Evolutionary conservation across 2,888 invertebrate species (phyloP), one percentile per base, ranked within the genome.

Genomic region (Papilio demoleus): DNA sequence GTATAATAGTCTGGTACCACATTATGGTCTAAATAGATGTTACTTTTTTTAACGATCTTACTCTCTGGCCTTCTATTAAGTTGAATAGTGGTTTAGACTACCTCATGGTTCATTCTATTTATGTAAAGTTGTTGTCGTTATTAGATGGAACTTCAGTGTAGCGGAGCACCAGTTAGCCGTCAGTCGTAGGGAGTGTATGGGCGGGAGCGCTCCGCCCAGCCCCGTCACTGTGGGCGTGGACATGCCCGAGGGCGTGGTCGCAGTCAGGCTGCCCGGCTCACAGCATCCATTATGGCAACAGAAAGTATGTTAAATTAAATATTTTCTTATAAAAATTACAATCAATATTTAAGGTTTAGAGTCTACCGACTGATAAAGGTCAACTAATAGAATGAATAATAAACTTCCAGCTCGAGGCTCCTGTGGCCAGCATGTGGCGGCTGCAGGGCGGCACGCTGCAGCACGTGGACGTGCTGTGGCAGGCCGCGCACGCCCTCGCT

Each of bases 81-180:
- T n/a, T n/a, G n/a, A n/a, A n/a, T n/a, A n/a, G n/a, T n/a, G n/a
- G n/a, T n/a, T n/a, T n/a, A n/a, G n/a, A n/a, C n/a, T n/a, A n/a
- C n/a, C n/a, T n/a, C n/a, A n/a, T n/a, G n/a, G n/a, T n/a, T n/a
- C n/a, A n/a, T n/a, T n/a, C n/a, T n/a, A n/a, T n/a, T n/a, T n/a
- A n/a, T n/a, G n/a, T n/a, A n/a, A n/a, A n/a, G 31, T 31, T 4
- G 6, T 31, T 38, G 6, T n/a, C n/a, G 6, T 56, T 66, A 65
- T 3, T 69, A 90, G 98, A 81, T 99, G 99, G 99, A 99, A 99
- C 92, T 99, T 98, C 85, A 98, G 98, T 85, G 98, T 99, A 24
- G 98, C 97, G 0, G 96, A 97, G 75, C 97, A 98, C 85, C 96
- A 98, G 75, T 81, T 98, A 62, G 95, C 95, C 67, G 65, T 91